phyloP scores from a whole-genome alignment of 2,888 invertebrate genomes.

The Maniola hyperantus region DNA sequence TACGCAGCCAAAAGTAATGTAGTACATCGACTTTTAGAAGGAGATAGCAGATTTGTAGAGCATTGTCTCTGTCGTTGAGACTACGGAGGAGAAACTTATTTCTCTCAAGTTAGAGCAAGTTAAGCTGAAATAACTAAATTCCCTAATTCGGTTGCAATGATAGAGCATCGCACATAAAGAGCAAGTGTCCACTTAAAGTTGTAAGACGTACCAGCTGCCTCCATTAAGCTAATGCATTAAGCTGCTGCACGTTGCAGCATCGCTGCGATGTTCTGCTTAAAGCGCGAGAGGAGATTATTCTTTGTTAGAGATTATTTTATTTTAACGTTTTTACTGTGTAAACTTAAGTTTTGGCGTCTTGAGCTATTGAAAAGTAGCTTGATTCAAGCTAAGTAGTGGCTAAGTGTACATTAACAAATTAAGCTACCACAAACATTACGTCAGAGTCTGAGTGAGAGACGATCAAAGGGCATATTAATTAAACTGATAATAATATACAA shows the following conservation, averaged over 20 bases:
- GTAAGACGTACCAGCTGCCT: constrained; percentile 37
- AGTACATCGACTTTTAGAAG: too few species aligned
- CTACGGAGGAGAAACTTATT: too few species aligned
- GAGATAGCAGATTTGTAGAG: too few species aligned
- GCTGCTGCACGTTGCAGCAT: constrained; percentile 25
- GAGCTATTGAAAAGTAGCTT: neutral
- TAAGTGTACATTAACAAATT: neutral
- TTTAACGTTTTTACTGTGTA: constrained; percentile 6
- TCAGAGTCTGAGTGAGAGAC: too few species aligned
- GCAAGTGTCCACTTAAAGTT: constrained; percentile 40
- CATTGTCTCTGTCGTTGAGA: too few species aligned
- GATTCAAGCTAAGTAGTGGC: neutral
- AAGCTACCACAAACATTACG: neutral
- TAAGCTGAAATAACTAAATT: neutral
- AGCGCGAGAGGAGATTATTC: constrained; percentile 7
- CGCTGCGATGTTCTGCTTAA: constrained; percentile 5
- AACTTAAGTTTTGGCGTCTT: too few species aligned
- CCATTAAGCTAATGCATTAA: constrained; percentile 47
- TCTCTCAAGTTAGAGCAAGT: too few species aligned
- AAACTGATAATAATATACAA: neutral
- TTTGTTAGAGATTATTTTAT: neutral
- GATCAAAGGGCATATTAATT: constrained; percentile 4
- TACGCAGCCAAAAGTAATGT: too few species aligned
- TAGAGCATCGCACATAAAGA: constrained; percentile 30
- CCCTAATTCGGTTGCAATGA: neutral